Base-by-base conservation (phyloP, 92 coral and sea anemone species). In the Virgularia gustaviana region DNA sequence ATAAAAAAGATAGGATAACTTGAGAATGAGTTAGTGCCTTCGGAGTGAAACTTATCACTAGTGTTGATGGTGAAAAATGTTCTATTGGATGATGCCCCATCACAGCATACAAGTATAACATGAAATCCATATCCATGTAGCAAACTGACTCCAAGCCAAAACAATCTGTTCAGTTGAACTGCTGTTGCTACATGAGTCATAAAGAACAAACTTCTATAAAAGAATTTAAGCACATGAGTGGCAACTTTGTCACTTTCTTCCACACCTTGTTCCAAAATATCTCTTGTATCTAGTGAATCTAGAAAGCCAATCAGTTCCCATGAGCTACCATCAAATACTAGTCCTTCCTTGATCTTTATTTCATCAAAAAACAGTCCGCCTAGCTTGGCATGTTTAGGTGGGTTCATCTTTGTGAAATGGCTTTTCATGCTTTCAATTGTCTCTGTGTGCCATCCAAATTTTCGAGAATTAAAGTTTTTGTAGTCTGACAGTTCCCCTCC, bases 401-500 rank as follows among this genome's bases (percentile, higher is more conserved):
- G 36, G 54, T 49, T 79, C 28, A 57, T n/a, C 42, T 43, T 71
- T 35, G 44, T 68, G 55, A 72, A 80, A 25, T 47, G 54, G 11
- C 33, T 47, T 56, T 73, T 75, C 81, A 65, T 75, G 0, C 62
- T 37, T 55, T 75, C 20, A 4, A 81, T 19, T 32, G 59, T 54
- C 9, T 43, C 19, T 36, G 81, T 64, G 28, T 81, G 72, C 85
- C 85, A 75, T 20, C 85, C 77, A 75, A 77, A 81, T 49, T 37
- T 65, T 24, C 76, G 68, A 4, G 85, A 54, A 18, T 66, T 30
- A 37, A 61, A 81, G 58, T 75, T 65, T 43, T 74, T 75, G 57
- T 81, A 81, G 25, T 75, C 85, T 59, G 87, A 78, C 18, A 81
- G 49, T 41, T 73, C 45, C 36, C 85, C 49, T 57, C 85, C 81